Evolutionary conservation across 2,888 invertebrate genomes (phyloP).

Genomic region (Tachystola acroxantha): DNA sequence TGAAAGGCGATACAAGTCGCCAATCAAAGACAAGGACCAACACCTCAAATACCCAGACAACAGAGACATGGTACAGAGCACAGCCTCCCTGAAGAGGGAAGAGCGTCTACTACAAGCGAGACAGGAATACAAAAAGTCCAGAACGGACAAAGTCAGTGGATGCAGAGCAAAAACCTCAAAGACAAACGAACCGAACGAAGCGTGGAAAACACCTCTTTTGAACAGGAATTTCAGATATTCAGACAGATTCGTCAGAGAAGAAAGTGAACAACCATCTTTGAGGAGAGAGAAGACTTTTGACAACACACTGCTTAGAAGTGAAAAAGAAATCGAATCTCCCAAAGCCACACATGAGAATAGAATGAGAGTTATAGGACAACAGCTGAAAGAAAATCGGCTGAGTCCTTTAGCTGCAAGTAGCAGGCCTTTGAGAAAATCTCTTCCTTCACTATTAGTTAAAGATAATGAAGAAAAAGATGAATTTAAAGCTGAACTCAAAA

Average conservation of each 20-base stretch:
- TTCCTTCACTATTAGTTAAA: conserved; percentile 70
- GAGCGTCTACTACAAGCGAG: conserved; percentile 69
- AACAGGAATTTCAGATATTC: conserved; percentile 70
- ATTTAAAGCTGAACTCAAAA: conserved; percentile 73
- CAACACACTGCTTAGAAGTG: conserved; percentile 53
- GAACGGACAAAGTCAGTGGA: conserved; percentile 67
- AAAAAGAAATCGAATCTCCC: conserved; percentile 52
- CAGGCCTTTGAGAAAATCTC: conserved; percentile 72
- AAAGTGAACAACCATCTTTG: conserved; percentile 48
- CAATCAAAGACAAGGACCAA: conserved; percentile 65
- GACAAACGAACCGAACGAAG: conserved; percentile 58
- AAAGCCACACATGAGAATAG: conserved; percentile 49
- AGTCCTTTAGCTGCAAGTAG: conserved; percentile 49
- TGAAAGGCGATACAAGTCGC: conserved; percentile 64
- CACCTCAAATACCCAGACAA: conserved; percentile 62
- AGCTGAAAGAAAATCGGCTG: conserved; percentile 45
- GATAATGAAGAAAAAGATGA: conserved; percentile 76
- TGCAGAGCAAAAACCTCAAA: conserved; percentile 69
- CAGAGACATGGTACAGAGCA: conserved; percentile 62
- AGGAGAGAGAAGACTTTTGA: conserved; percentile 75
- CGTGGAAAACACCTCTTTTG: conserved; percentile 67
- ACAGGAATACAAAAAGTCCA: conserved; percentile 67
- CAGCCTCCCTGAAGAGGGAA: conserved; percentile 62
- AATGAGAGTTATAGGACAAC: conserved; percentile 52
- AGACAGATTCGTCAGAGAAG: conserved; percentile 66